Base-by-base conservation (phyloP, 2,797 vertebrate genomes). In the Geotria australis region DNA sequence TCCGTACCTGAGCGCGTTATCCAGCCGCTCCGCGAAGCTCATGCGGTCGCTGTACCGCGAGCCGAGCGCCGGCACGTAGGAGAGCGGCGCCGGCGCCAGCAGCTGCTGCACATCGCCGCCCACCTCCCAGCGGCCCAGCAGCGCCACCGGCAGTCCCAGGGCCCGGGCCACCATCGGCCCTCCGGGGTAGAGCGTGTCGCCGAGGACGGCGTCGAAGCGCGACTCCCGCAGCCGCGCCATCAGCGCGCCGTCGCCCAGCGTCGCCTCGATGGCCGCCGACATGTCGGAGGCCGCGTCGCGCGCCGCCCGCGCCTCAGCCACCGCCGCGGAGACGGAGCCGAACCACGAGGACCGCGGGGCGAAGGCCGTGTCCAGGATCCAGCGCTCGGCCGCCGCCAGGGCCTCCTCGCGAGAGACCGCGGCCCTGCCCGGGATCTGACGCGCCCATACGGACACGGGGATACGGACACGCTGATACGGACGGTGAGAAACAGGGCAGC, bases 51-150 rank as follows among this genome's bases (percentile, higher is more conserved):
- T n/a, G 1, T 12, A 2, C n/a, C 12, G 47, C 10, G 58, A 63
- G 56, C 62, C 58, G 11, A 59, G 61, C 14, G 63, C 58, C 4
- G 65, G 65, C 12, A 70, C 59, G 46, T 60, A 65, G 2, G 66
- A 67, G 11, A 61, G 57, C 7, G 66, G 65, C 2, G 65, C 67
- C 1, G 65, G 66, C 10, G 66, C 68, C 2, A 69, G 60, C 7
- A 57, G 57, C 59, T 70, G 68, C 62, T 70, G 70, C 2, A 61
- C 64, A 10, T 70, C 70, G 53, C 67, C 70, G 2, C 66, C 61
- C 9, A 68, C 48, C 3, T 64, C 69, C 66, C 66, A 69, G 2
- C 65, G 62, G 6, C 57, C 67, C 15, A 67, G 67, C 11, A 66
- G 64, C n/a, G 67, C 60, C 6, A 69, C 56, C 1, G 67, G 66